phyloP scores from a whole-genome alignment of 2,113 vertebrate species.

The Archocentrus centrarchus region DNA sequence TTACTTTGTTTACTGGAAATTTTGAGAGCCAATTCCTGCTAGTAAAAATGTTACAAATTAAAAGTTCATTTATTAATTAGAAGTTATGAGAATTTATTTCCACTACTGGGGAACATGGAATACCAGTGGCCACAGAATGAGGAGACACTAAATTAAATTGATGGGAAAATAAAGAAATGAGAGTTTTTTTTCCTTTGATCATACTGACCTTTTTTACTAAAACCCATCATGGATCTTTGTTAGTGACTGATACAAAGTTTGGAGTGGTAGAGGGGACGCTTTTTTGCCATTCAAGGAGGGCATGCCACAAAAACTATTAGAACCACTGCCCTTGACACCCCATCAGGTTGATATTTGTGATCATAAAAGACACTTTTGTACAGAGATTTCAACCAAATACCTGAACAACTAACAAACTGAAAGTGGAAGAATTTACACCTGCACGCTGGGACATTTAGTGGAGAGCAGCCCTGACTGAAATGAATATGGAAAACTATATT shows the following conservation, averaged over 20 bases:
- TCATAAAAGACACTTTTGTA: not conserved
- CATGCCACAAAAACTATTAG: not conserved
- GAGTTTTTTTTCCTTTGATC: not conserved
- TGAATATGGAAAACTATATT: too few species aligned
- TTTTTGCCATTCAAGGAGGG: too few species aligned
- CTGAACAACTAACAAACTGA: too few species aligned
- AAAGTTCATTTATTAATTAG: rapidly evolving
- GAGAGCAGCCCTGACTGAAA: too few species aligned
- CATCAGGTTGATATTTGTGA: not conserved
- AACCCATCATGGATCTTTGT: rapidly evolving
- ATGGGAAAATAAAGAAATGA: rapidly evolving
- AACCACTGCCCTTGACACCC: not conserved
- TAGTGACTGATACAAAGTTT: not conserved
- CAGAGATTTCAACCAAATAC: too few species aligned
- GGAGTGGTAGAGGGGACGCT: not conserved
- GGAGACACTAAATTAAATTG: not conserved
- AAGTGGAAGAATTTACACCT: too few species aligned
- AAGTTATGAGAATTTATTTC: not conserved
- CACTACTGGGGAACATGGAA: not conserved
- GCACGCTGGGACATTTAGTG: too few species aligned
- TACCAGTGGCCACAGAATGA: not conserved
- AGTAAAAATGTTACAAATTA: not conserved
- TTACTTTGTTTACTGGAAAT: slow-evolving; percentile 9
- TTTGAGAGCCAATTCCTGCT: not conserved
- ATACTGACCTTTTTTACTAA: not conserved